phyloP scores from a whole-genome alignment of 2,888 invertebrate species.

The Acleris cristana region DNA sequence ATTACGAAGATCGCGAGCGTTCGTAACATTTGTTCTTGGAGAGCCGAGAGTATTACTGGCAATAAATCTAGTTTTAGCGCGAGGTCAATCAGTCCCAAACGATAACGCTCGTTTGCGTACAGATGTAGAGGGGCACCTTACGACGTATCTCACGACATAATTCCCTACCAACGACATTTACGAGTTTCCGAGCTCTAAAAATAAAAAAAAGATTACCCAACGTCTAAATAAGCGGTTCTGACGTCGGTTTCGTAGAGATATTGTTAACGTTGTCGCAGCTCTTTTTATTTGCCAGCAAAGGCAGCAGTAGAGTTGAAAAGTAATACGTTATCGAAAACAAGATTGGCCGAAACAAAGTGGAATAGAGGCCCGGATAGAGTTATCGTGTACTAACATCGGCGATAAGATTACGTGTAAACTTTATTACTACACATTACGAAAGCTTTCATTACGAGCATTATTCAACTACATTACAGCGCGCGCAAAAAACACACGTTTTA shows the following conservation, averaged over 20 bases:
- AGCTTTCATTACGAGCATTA: conserved; percentile 62
- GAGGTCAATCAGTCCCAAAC: conserved; percentile 63
- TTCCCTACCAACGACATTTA: conserved; percentile 53
- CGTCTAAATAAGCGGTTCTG: conserved; percentile 29
- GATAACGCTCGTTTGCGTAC: conserved; percentile 51
- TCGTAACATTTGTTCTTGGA: conserved; percentile 54
- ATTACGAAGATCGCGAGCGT: conserved; percentile 43
- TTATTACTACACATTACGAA: conserved; percentile 56
- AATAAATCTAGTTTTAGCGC: conserved; percentile 71
- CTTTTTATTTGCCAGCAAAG: neutral
- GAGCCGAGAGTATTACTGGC: conserved; percentile 54
- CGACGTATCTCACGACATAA: conserved; percentile 46
- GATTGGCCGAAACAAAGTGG: too few relatives aligned
- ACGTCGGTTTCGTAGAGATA: neutral
- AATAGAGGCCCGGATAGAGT: conserved; percentile 6
- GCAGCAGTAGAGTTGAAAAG: too few relatives aligned
- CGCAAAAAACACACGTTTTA: conserved; percentile 20
- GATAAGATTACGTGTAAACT: conserved; percentile 55
- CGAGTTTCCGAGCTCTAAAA: conserved; percentile 45
- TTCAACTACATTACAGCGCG: conserved; percentile 45
- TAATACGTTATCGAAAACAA: too few relatives aligned
- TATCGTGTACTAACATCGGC: conserved; percentile 42
- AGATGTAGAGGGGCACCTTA: conserved; percentile 9
- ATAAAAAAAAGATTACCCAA: conserved; percentile 40
- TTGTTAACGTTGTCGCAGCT: neutral